These are phyloP conservation scores for Coenonympha arcania DNA, from an alignment of 2,888 invertebrate genomes.

Conservation along the genomic window DNA sequence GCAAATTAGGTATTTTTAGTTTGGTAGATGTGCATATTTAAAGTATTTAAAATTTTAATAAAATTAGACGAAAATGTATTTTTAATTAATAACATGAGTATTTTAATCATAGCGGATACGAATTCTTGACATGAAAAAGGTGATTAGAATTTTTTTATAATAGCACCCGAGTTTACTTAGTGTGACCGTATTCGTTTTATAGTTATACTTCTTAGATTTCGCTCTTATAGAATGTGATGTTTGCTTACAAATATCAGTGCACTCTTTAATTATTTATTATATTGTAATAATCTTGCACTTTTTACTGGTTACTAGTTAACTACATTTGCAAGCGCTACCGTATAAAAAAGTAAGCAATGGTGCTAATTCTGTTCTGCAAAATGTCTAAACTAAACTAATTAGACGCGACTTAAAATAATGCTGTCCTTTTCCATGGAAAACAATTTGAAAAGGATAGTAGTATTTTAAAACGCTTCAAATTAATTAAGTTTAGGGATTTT, in stretches of 20 bases:
- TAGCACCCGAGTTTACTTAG: slow-evolving; percentile 19
- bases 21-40: too few species aligned
- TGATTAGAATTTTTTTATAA: slow-evolving; percentile 27
- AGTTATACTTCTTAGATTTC: slow-evolving; percentile 16
- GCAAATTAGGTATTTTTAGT: not conserved
- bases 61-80: not conserved
- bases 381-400: too few species aligned
- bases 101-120: slow-evolving; percentile 34
- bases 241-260: slow-evolving; percentile 13
- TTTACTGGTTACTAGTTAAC: not conserved
- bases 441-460: too few species aligned
- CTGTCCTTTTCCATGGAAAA: too few species aligned
- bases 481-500: too few species aligned
- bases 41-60: too few species aligned
- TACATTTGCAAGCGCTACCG: not conserved
- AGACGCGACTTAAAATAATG: too few species aligned
- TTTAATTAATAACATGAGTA: slow-evolving; percentile 22
- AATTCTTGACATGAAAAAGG: slow-evolving; percentile 36
- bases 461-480: too few species aligned
- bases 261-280: slow-evolving; percentile 8
- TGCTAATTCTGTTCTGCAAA: too few species aligned
- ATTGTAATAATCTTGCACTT: slow-evolving; percentile 13
- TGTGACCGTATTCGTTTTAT: slow-evolving; percentile 15
- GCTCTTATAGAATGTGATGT: slow-evolving; percentile 20
- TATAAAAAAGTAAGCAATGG: too few species aligned